Base-by-base conservation (phyloP, 2,888 invertebrate species). In the Metacarcinus magister region DNA sequence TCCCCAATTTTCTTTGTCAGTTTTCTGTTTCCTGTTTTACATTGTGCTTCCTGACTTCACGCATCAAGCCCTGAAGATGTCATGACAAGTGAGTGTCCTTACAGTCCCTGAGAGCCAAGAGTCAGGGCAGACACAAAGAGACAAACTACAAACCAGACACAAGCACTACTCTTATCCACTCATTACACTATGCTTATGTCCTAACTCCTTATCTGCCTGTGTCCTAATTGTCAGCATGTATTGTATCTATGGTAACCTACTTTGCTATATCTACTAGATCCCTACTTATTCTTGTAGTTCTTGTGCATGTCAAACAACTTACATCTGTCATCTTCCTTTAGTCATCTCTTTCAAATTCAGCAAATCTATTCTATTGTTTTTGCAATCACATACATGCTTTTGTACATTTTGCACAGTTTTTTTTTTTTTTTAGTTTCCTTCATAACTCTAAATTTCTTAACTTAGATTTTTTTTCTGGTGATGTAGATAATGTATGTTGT, bases 1-100 rank as follows among this genome's bases (percentile, higher is more conserved):
- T 93, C 93, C 93, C 93, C 91, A 39, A 43, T 93, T 93, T 93
- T 43, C 90, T 39, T 90, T 82, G 87, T 39, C 90, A 90, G 39
- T 60, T 82, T 89, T 54, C 89, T 19, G 60, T 90, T 90, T 94
- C 60, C 43, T 39, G 23, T 90, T 90, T 89, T 90, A 67, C 89
- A 92, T 93, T 44, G 94, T 96, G 96, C 96, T 93, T 92, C 96
- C 96, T 96, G 96, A 96, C 95, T 96, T 96, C 96, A 96, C 95
- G 93, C 94, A 93, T 82, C 90, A 75, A 67, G 95, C 67, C 67
- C 60, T 92, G 87, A 94, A 95, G 95, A 75, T 32, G 48, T 91
- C 19, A 75, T 60, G 95, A 46, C 44, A n/a, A 92, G 75, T 60
- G 32, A 39, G 60, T 75, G 43, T 39, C 32, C 39, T 60, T 92